Conservation (phyloP, 2,113 vertebrate species). For the Morphnarchus princeps region DNA sequence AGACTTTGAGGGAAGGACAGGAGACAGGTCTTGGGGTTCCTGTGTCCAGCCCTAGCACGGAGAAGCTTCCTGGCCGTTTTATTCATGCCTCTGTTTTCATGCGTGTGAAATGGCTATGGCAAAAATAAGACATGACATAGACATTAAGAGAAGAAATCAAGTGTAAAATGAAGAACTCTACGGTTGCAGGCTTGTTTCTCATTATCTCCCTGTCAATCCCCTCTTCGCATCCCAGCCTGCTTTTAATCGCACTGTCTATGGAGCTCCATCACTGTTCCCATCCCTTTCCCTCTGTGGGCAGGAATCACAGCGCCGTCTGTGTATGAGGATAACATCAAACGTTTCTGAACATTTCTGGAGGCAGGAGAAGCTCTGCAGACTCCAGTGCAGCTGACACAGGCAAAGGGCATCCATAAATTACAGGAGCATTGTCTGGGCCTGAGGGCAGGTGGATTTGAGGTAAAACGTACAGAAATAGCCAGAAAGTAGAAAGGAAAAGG, state of each 20-base stretch:
- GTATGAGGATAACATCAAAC: neutral
- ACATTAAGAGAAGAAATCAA: neutral
- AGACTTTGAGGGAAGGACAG: neutral
- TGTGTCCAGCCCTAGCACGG: neutral
- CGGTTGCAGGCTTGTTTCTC: neutral
- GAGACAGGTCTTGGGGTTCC: neutral
- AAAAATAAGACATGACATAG: neutral
- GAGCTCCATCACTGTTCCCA: neutral
- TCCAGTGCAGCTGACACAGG: neutral
- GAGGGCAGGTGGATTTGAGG: neutral
- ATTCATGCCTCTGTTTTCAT: neutral
- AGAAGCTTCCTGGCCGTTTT: neutral
- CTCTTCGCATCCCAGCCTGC: neutral
- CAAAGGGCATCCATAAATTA: conserved; percentile 16
- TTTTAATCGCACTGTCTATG: neutral
- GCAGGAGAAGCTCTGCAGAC: neutral
- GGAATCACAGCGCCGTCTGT: neutral
- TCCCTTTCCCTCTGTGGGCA: neutral
- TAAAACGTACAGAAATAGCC: neutral
- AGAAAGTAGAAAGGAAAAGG: neutral
- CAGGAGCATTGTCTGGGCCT: neutral
- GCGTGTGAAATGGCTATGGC: neutral
- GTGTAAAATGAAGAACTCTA: neutral
- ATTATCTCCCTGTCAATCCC: neutral
- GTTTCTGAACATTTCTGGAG: neutral